Conservation (phyloP, 2,797 vertebrate species). For the Ciconia nigra region DNA sequence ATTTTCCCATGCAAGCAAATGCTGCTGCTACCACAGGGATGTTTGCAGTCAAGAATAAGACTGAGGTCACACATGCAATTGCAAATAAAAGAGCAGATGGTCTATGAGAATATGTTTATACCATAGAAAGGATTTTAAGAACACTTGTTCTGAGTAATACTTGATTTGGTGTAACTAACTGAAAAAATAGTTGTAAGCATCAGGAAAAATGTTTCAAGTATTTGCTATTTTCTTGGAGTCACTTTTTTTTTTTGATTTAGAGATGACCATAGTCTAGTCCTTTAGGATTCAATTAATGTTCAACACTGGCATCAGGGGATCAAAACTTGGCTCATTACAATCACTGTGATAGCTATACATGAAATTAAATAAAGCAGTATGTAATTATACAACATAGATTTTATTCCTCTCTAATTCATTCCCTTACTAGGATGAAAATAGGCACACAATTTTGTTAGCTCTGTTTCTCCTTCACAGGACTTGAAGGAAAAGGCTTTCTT, state of each 20-base stretch:
- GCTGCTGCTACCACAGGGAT: not conserved
- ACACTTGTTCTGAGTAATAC: not conserved
- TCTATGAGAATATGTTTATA: not conserved
- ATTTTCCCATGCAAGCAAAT: constrained; percentile 41
- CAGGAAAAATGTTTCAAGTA: not conserved
- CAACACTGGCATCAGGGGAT: not conserved
- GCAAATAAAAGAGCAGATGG: constrained; percentile 26
- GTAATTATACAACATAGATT: not conserved
- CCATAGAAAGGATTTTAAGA: not conserved
- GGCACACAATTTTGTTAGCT: not conserved
- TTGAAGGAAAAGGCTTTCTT: not conserved
- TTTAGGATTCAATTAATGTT: not conserved
- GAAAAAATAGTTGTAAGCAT: not conserved
- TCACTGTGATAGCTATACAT: not conserved
- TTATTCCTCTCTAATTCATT: not conserved
- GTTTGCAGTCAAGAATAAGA: constrained; percentile 23
- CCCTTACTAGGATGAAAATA: not conserved
- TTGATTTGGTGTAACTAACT: not conserved
- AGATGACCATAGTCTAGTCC: not conserved
- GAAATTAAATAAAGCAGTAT: not conserved
- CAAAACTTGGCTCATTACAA: not conserved
- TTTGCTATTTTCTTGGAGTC: not conserved
- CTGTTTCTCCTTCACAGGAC: not conserved
- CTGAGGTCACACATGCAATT: constrained; percentile 17
- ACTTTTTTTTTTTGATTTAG: not conserved